Evolutionary conservation across 2,113 vertebrate genomes (phyloP).

Genomic region (Struthidea cinerea): DNA sequence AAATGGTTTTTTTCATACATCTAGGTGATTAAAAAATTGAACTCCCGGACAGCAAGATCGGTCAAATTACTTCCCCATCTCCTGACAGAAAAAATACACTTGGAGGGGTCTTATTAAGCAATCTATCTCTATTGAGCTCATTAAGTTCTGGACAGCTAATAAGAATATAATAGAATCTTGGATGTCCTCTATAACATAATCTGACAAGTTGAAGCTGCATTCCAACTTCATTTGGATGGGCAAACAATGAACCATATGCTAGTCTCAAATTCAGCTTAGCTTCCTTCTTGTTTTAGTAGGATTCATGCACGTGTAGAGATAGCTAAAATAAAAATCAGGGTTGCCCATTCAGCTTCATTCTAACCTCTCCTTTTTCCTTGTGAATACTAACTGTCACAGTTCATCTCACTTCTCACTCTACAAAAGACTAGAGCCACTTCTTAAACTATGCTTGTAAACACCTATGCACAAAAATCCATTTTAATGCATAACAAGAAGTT

Average conservation of each 20-base stretch:
- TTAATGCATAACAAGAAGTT: not conserved
- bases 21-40: slow-evolving; percentile 59
- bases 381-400: not conserved
- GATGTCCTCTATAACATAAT: slow-evolving; percentile 64
- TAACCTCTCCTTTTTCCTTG: not conserved
- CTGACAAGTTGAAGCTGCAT: slow-evolving; percentile 61
- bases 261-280: slow-evolving; percentile 23
- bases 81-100: slow-evolving; percentile 55
- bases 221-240: slow-evolving; percentile 61
- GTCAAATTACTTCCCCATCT: slow-evolving; percentile 56
- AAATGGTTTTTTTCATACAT: slow-evolving; percentile 17
- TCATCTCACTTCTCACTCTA: not conserved
- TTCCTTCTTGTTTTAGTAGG: not conserved
- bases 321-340: not conserved
- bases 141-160: slow-evolving; percentile 64
- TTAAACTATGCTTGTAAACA: not conserved
- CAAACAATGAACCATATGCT: slow-evolving; percentile 60
- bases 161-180: slow-evolving; percentile 70
- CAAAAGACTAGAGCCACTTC: not conserved
- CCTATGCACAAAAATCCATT: not conserved
- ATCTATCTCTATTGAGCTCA: slow-evolving; percentile 66
- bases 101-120: slow-evolving; percentile 57
- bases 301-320: not conserved
- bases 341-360: not conserved
- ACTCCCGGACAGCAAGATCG: slow-evolving; percentile 37